Base-by-base conservation (phyloP, 2,888 invertebrate species). In the Didymodactylos carnosus region DNA sequence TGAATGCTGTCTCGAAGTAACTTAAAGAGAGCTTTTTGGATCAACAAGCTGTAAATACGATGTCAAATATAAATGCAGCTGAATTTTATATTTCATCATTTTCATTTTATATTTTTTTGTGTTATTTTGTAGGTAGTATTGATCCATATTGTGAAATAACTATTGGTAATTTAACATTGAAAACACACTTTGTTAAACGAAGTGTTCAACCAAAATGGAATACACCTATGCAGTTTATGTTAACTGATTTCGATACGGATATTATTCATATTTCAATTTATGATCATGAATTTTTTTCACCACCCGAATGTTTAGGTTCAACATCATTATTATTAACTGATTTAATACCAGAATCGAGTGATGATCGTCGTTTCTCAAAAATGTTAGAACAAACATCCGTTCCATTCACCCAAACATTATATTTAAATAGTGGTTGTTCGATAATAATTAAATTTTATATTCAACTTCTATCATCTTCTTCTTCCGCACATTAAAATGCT, bases 131-230 rank as follows among this genome's bases (percentile, higher is more conserved):
- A 82, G 82, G 82, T 73, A 81, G 88, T 80, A 86, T 88, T 80
- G 88, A 89, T 80, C 87, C 88, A 51, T 89, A 88, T 81, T 89
- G 89, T 82, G 88, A 89, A 84, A 88, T 89, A 2, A 87, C 86
- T 76, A 86, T 90, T 85, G 89, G 89, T 10, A 87, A 87, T 39
- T 89, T 89, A 82, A 88, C 88, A 79, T 88, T 88, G 79, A 86
- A 87, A 78, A 89, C 89, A 0, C 86, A 86, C 75, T 84, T 85
- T 46, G 85, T 88, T 29, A 85, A 86, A 25, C 86, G 86, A 75
- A 87, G 88, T 35, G 84, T 86, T 41, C 86, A 86, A 79, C 87
- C 89, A 19, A 84, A 88, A 76, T 90, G 89, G 89, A 88, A 89
- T 80, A 85, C 87, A 73, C 88, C 88, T 70, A 89, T 89, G 89